Base-by-base conservation (phyloP, 35 echinoderm and acorn worm species). In the Diadema setosum region DNA sequence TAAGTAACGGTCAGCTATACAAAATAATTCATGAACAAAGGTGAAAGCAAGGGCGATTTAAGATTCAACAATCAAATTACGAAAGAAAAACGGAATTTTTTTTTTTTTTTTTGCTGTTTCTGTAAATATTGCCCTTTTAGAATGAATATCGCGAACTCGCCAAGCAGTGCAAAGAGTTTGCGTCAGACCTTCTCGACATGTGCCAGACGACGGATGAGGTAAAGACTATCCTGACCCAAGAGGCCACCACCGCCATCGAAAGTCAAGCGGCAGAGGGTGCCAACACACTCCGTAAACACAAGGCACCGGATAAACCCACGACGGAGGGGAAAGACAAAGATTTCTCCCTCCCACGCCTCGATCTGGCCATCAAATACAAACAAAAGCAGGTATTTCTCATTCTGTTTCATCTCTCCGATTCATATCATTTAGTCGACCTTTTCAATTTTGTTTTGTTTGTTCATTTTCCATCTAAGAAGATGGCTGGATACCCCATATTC, bases 361-460 rank as follows among this genome's bases (percentile, higher is more conserved):
- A 92, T 23, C 70, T 95, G 14, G 96, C 96, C 5, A 86, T 99
- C 3, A 94, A 70, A 34, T 95, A 95, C 67, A 39, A 89, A 16
- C 96, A 99, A 49, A 99, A 99, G 83, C 89, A 94, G 82, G 95
- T 98, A n/a, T n/a, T n/a, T n/a, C n/a, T n/a, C n/a, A n/a, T n/a
- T n/a, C n/a, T n/a, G n/a, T n/a, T n/a, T n/a, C n/a, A n/a, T n/a
- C n/a, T n/a, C n/a, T n/a, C n/a, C n/a, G n/a, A n/a, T n/a, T n/a
- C n/a, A n/a, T n/a, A n/a, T n/a, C n/a, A n/a, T n/a, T n/a, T n/a
- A n/a, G n/a, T n/a, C n/a, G n/a, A n/a, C n/a, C n/a, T n/a, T n/a
- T n/a, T n/a, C n/a, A n/a, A n/a, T n/a, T n/a, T n/a, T n/a, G n/a
- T n/a, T n/a, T n/a, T n/a, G n/a, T n/a, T n/a, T n/a, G n/a, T n/a